Evolutionary conservation across 1,140 invertebrate genomes (phyloP).

Genomic region (Lepeophtheirus salmonis): DNA sequence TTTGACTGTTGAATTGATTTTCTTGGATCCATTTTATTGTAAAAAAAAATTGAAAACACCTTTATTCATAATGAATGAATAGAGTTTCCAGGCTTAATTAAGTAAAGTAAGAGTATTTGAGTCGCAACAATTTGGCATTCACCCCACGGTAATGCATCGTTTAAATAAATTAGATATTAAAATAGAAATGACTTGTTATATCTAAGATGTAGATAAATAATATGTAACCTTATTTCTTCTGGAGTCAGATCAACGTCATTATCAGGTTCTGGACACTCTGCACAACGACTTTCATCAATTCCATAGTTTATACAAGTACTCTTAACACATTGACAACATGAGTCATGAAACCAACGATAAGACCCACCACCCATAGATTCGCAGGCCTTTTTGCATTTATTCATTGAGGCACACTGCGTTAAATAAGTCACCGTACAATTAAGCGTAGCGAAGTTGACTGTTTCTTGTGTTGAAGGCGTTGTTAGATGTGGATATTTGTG

Average conservation of each 20-base stretch:
- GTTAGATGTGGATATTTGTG: neutral
- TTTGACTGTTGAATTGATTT: too few species aligned
- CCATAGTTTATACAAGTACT: conserved; percentile 76
- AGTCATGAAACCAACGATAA: conserved; percentile 77
- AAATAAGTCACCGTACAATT: conserved; percentile 87
- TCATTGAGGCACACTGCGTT: conserved; percentile 67
- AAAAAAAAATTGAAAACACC: too few species aligned
- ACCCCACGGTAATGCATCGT: too few species aligned
- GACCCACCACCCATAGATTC: conserved; percentile 50
- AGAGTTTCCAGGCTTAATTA: too few species aligned
- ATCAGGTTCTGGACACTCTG: conserved; percentile 2
- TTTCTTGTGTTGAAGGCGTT: conserved; percentile 34
- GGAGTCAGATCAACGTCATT: conserved; percentile 4
- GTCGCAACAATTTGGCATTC: too few species aligned
- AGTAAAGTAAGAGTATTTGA: too few species aligned
- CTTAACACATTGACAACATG: conserved; percentile 78
- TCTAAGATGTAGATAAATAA: too few species aligned
- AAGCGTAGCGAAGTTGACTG: conserved; percentile 40
- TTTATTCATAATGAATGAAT: too few species aligned
- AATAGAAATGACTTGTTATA: too few species aligned
- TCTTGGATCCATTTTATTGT: too few species aligned
- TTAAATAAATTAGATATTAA: too few species aligned
- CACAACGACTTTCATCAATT: conserved; percentile 56
- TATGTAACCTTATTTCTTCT: neutral
- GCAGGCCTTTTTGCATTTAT: conserved; percentile 61